phyloP scores from a whole-genome alignment of 35 echinoderm and acorn worm species.

The Lytechinus pictus region DNA sequence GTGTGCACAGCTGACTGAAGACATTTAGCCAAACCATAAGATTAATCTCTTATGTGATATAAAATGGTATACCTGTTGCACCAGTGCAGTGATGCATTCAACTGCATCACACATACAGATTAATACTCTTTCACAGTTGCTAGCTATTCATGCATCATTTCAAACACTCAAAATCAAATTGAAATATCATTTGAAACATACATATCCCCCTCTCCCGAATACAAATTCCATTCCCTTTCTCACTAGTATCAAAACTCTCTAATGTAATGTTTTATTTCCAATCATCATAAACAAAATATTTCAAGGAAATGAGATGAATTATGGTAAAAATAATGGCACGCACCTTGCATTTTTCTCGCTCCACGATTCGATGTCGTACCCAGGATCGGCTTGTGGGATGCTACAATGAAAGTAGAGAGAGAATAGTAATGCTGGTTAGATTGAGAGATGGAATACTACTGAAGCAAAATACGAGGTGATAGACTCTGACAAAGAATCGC shows the following conservation, averaged over 20 bases:
- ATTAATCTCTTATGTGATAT: too few species aligned
- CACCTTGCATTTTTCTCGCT: slow-evolving; percentile 52
- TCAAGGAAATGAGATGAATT: not conserved
- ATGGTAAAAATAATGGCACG: not conserved
- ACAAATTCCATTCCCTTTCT: not conserved
- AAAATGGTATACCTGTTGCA: too few species aligned
- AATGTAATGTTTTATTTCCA: not conserved
- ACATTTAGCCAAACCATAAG: too few species aligned
- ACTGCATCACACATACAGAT: not conserved
- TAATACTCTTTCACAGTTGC: not conserved
- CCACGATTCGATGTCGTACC: slow-evolving; percentile 50
- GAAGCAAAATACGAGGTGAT: not conserved
- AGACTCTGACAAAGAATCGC: not conserved
- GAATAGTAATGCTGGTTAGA: not conserved
- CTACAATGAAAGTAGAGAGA: slow-evolving; percentile 19
- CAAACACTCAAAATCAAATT: not conserved
- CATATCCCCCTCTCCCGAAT: not conserved
- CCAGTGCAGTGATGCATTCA: not conserved
- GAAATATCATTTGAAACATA: not conserved
- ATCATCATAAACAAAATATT: not conserved
- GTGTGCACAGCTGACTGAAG: too few species aligned
- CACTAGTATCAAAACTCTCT: not conserved
- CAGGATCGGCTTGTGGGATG: slow-evolving; percentile 39
- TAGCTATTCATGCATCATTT: not conserved
- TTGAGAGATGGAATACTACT: not conserved